Percentiles rank a stretch among this genome's conserved stretches.
Conservation (phyloP, 2,888 invertebrate species). For the Myopa testacea region DNA sequence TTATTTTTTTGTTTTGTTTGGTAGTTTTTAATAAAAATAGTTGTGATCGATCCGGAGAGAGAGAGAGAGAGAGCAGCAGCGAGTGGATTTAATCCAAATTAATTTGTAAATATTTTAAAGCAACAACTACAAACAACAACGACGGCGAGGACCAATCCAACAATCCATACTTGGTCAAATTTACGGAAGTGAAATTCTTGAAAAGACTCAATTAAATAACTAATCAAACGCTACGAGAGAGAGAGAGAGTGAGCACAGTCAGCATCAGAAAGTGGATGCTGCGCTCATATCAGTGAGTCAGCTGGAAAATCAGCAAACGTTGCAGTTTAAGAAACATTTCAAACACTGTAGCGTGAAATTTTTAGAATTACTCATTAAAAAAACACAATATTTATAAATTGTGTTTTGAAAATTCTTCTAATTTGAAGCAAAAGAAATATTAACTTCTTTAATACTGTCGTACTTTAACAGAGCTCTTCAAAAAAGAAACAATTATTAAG, state of each 20-base stretch:
- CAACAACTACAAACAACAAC: not conserved
- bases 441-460: too few relatives aligned
- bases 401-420: too few relatives aligned
- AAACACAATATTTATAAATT: too few relatives aligned
- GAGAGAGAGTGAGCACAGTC: slow-evolving; percentile 41
- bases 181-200: slow-evolving; percentile 62
- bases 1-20: slow-evolving; percentile 48
- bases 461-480: too few relatives aligned
- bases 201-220: slow-evolving; percentile 33
- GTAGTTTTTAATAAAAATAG: not conserved
- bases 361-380: too few relatives aligned
- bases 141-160: not conserved
- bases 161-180: slow-evolving; percentile 31
- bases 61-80: not conserved
- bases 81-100: not conserved
- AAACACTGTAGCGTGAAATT: not conserved
- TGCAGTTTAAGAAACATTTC: slow-evolving; percentile 23
- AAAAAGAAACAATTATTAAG: too few relatives aligned
- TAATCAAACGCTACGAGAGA: slow-evolving; percentile 39
- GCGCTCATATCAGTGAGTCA: slow-evolving; percentile 39
- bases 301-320: slow-evolving; percentile 41
- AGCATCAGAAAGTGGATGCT: slow-evolving; percentile 45
- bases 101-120: not conserved
- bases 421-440: too few relatives aligned
- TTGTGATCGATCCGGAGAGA: not conserved